Evolutionary conservation across 2,113 vertebrate genomes (phyloP).

Genomic region (Perccottus glenii): DNA sequence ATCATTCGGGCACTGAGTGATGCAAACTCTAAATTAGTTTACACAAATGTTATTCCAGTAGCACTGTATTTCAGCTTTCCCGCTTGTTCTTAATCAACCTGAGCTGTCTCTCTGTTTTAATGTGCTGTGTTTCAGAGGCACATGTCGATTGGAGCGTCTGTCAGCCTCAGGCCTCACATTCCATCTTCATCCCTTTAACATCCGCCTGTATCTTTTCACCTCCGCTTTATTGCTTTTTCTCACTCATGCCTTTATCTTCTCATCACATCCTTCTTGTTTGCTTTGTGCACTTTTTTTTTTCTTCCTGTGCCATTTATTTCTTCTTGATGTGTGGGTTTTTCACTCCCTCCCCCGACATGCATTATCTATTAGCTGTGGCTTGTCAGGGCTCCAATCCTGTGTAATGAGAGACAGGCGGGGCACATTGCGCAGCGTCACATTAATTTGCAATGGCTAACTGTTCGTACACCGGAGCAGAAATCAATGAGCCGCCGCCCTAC

Average conservation of each 20-base stretch:
- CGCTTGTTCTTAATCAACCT: background rate
- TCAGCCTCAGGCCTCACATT: conserved; percentile 38
- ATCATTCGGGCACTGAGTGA: no score
- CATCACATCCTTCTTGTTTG: conserved; percentile 9
- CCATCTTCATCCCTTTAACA: conserved; percentile 17
- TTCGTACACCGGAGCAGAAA: conserved; percentile 55
- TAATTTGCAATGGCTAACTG: conserved; percentile 72
- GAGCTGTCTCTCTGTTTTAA: background rate
- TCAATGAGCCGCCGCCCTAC: conserved; percentile 51
- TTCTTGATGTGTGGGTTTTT: background rate
- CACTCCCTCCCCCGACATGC: conserved; percentile 25
- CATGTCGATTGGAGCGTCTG: conserved; percentile 39
- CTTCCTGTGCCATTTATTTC: conserved; percentile 41
- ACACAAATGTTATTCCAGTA: background rate
- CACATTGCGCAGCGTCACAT: conserved; percentile 64
- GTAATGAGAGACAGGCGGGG: conserved; percentile 72
- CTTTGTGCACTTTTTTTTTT: conserved; percentile 13
- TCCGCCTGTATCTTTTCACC: conserved; percentile 37
- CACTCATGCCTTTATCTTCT: conserved; percentile 5
- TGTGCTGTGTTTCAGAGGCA: conserved; percentile 23
- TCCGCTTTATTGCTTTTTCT: conserved; percentile 48
- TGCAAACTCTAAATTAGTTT: no score
- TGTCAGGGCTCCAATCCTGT: conserved; percentile 61
- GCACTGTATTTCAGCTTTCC: background rate
- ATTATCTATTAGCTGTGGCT: conserved; percentile 72